Evolutionary conservation across 2,888 invertebrate genomes (phyloP), one percentile per base, ranked within the genome.

Genomic region (Blastobasis adustella): DNA sequence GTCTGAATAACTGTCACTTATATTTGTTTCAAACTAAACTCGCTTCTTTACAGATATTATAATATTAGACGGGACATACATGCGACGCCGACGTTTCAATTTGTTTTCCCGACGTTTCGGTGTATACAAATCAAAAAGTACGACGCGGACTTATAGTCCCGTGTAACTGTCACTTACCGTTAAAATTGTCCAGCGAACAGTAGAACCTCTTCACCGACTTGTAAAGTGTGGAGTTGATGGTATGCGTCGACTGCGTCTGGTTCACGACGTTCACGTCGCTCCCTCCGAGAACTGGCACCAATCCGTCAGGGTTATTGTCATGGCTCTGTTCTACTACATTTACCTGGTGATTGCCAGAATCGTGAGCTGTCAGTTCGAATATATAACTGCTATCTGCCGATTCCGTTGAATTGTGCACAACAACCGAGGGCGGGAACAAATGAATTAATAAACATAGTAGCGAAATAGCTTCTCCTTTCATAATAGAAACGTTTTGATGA

Each of bases 151-250:
- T 52, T 37, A 53, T 51, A 45, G 23, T 23, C 23, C 23, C 23
- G 23, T 23, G 3, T 23, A 23, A 23, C 23, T 23, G 23, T 23
- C 23, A 56, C 66, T 60, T 40, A 76, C 79, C 64, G 42, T 58
- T 50, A 0, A 58, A 40, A 10, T 61, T 51, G 0, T 63, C 54
- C 46, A 56, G 50, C 0, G 56, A 53, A 54, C 79, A 78, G 36
- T 62, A 63, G 54, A 71, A 80, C 41, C 66, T 69, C 45, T 73
- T 70, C 2, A 74, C 65, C 0, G 73, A 66, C 40, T 62, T 65
- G 47, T 60, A 68, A 1, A 67, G 37, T 0, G 67, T 63, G 0
- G 72, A 63, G 10, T 60, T 63, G 40, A 76, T 61, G n/a, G 10
- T 6, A 44, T 23, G 44, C n/a, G n/a, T n/a, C 10, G 6, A 6